These are phyloP conservation scores for Trogon surrucura DNA, from an alignment of 2,113 vertebrate genomes.

Conservation along the genomic window DNA sequence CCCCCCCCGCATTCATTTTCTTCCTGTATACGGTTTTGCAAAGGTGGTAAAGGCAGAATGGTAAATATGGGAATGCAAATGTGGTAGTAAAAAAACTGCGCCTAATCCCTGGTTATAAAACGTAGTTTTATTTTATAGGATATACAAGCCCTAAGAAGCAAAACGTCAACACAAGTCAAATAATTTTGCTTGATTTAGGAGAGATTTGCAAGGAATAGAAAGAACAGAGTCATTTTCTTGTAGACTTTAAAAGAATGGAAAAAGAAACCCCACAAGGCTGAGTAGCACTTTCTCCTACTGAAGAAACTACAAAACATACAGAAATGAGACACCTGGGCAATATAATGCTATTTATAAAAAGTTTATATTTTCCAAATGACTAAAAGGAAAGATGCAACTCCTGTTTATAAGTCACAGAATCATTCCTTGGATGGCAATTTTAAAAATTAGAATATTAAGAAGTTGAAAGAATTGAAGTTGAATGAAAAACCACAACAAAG, in stretches of 20 bases:
- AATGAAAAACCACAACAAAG: not conserved
- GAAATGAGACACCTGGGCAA: not conserved
- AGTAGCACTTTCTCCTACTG: not conserved
- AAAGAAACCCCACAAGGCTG: not conserved
- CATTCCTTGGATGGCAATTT: not conserved
- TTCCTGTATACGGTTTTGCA: not conserved
- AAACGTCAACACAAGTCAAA: not conserved
- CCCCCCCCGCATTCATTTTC: not conserved
- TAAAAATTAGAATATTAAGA: not conserved
- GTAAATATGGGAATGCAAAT: constrained; percentile 3
- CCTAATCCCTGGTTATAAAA: not conserved
- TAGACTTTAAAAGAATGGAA: not conserved
- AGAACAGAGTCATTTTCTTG: not conserved
- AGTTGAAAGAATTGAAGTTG: not conserved
- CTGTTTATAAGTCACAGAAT: not conserved
- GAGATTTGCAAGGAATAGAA: not conserved
- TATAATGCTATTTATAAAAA: not conserved
- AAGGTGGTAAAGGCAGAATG: constrained; percentile 1
- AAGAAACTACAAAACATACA: not conserved
- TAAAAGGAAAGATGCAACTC: not conserved
- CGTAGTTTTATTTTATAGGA: not conserved
- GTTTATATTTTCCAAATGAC: not conserved
- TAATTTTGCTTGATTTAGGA: not conserved
- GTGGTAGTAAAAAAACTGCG: not conserved
- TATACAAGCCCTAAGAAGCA: not conserved